These are phyloP conservation scores for Caenorhabditis tropicalis DNA, from an alignment of 1,140 invertebrate genomes.

Conservation along the genomic window DNA sequence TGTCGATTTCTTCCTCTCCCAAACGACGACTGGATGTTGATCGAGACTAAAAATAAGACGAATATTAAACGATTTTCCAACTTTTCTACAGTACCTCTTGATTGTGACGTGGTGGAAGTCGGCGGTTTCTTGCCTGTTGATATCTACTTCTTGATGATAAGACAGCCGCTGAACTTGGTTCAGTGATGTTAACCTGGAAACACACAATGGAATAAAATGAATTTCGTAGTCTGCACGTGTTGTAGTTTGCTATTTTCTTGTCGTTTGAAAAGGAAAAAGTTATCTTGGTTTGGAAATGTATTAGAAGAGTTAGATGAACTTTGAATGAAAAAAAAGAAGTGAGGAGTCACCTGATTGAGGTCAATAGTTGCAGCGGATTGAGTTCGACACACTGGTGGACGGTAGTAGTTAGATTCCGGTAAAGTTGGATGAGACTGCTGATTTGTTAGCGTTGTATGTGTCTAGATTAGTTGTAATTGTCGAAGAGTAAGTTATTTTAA, in stretches of 20 bases:
- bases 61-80: background rate
- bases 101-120: constrained; percentile 48
- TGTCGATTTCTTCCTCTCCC: constrained; percentile 42
- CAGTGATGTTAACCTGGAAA: constrained; percentile 43
- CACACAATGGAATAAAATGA: background rate
- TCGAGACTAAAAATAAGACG: background rate
- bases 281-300: background rate
- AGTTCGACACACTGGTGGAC: constrained; percentile 38
- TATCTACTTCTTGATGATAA: constrained; percentile 42
- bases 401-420: constrained; percentile 12
- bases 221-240: background rate
- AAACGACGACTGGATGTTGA: constrained; percentile 2
- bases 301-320: too few relatives aligned
- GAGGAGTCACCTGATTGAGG: background rate
- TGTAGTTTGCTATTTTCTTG: background rate
- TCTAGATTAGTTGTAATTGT: constrained; percentile 27
- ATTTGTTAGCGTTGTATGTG: constrained; percentile 1
- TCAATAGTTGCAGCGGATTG: constrained; percentile 39
- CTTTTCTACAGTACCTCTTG: constrained; percentile 34
- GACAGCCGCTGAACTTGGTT: constrained; percentile 18
- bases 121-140: constrained; percentile 48
- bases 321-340: background rate
- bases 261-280: background rate
- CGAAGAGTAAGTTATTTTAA: background rate
- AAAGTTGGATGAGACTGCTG: constrained; percentile 36